Percentiles rank a stretch among this genome's conserved stretches.
These are phyloP conservation scores for Orchesella cincta DNA, from an alignment of 1,140 invertebrate species.

Conservation along the genomic window DNA sequence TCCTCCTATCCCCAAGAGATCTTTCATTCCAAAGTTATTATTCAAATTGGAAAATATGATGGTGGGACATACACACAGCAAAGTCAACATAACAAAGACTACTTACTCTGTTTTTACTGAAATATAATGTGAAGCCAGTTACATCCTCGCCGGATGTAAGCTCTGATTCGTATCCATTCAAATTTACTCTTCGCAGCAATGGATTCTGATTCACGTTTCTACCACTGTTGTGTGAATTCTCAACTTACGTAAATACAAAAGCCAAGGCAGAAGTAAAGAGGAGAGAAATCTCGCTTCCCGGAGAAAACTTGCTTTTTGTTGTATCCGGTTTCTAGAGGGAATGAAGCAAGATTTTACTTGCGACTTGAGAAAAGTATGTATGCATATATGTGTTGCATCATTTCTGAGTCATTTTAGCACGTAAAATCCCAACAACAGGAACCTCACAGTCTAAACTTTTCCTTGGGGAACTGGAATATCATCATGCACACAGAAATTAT, in stretches of 20 bases:
- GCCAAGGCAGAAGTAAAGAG: neutral
- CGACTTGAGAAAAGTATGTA: too few relatives aligned
- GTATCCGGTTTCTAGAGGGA: slow-evolving; percentile 20
- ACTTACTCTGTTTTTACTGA: neutral
- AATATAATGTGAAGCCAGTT: slow-evolving; percentile 10
- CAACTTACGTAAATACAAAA: neutral
- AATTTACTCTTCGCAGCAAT: slow-evolving; percentile 10
- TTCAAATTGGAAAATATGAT: slow-evolving; percentile 42
- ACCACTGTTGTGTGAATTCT: neutral
- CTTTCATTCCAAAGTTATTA: slow-evolving; percentile 38
- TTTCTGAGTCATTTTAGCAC: neutral
- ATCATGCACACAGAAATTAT: neutral
- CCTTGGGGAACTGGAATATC: neutral
- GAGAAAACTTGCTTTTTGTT: neutral
- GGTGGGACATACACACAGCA: neutral
- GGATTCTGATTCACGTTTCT: neutral
- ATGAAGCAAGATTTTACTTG: too few relatives aligned
- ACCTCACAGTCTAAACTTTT: neutral
- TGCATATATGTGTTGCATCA: neutral
- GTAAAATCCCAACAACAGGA: neutral
- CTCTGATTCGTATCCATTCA: slow-evolving; percentile 28
- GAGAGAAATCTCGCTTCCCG: neutral
- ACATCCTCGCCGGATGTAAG: slow-evolving; percentile 14
- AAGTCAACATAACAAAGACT: neutral
- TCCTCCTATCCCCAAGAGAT: slow-evolving; percentile 26